A percentile compares a stretch with the other conserved stretches of the same genome.
Conservation (phyloP, 2,113 vertebrate genomes). For the Mobula hypostoma region DNA sequence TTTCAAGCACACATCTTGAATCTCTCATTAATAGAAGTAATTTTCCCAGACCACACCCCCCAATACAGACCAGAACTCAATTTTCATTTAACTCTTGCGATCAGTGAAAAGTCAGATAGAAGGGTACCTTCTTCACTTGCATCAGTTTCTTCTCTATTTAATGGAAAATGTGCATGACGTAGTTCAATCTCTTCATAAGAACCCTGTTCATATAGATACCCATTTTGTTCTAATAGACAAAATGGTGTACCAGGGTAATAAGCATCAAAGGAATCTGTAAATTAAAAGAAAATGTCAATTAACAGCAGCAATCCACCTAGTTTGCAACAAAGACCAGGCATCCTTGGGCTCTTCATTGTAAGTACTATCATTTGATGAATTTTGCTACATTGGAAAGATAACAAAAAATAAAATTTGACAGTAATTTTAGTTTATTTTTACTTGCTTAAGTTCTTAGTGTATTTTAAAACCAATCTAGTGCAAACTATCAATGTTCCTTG, state of each 20-base stretch:
- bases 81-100: not conserved
- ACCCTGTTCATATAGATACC: constrained; percentile 23
- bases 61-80: not conserved
- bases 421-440: not conserved
- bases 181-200: constrained; percentile 9
- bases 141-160: constrained; percentile 15
- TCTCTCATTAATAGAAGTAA: not conserved
- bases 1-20: not conserved
- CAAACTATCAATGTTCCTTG: not conserved
- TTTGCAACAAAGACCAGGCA: not conserved
- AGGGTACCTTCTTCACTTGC: constrained; percentile 30
- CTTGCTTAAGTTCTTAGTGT: not conserved
- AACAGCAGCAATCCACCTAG: not conserved
- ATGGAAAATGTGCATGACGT: constrained; percentile 8
- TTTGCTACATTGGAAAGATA: not conserved
- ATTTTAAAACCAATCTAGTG: not conserved
- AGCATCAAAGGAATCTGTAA: constrained; percentile 10
- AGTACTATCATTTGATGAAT: not conserved
- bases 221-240: constrained; percentile 20
- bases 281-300: not conserved
- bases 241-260: not conserved
- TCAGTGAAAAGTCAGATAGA: not conserved
- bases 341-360: not conserved
- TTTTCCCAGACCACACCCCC: not conserved
- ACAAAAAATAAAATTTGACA: not conserved